These are phyloP conservation scores for Gymnocephalus cernua DNA, from an alignment of 2,113 vertebrate genomes.

Conservation along the genomic window DNA sequence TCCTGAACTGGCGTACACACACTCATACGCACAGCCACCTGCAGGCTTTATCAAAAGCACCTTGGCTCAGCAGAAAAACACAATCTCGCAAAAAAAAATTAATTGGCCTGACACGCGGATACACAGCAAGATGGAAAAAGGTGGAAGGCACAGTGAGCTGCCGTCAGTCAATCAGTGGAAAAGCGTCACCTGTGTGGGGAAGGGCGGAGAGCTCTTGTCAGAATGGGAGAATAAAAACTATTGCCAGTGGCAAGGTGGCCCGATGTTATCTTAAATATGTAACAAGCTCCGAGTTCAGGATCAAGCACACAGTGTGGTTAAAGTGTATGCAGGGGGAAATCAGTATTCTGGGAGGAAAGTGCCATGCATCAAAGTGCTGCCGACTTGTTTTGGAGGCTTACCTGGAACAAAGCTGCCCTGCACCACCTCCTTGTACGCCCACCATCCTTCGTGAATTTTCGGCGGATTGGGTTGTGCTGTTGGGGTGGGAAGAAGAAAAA, in stretches of 20 bases:
- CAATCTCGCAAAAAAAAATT: constrained; percentile 40
- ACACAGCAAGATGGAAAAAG: constrained; percentile 52
- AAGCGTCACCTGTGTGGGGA: constrained; percentile 16
- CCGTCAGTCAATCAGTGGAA: constrained; percentile 65
- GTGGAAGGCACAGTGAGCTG: constrained; percentile 27
- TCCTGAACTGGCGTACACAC: constrained; percentile 17
- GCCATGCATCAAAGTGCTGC: constrained; percentile 30
- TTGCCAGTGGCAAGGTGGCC: constrained; percentile 64
- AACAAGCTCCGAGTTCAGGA: constrained; percentile 23
- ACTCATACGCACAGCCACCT: constrained; percentile 23
- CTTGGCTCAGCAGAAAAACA: constrained; percentile 55
- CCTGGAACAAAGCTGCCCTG: constrained; percentile 99
- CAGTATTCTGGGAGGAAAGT: constrained; percentile 29
- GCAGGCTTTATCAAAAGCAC: constrained; percentile 42
- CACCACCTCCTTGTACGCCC: constrained; percentile 99
- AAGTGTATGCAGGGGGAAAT: constrained; percentile 24
- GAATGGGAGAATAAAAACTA: constrained; percentile 44
- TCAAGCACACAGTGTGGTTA: constrained; percentile 18
- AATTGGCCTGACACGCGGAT: constrained; percentile 61
- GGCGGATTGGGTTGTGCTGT: constrained; percentile 96
- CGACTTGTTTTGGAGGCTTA: constrained; percentile 76
- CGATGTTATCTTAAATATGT: constrained; percentile 39
- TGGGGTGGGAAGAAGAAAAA: constrained; percentile 49
- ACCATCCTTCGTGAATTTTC: constrained; percentile 99
- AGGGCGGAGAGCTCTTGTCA: constrained; percentile 38